Evolutionary conservation across 2,113 vertebrate genomes (phyloP).

Genomic region (Scatophagus argus): DNA sequence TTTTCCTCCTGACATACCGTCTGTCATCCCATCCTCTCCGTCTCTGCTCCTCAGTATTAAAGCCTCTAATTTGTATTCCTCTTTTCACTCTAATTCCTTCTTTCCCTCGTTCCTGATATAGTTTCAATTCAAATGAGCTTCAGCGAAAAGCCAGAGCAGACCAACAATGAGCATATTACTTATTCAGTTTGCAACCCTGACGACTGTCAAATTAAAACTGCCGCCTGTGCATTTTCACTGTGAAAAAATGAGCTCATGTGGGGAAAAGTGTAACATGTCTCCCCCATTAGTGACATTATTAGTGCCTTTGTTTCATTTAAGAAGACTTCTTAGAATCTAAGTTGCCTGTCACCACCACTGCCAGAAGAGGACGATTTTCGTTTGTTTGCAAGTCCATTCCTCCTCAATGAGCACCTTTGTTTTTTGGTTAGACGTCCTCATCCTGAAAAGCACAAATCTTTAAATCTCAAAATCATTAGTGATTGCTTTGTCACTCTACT

Average conservation of each 20-base stretch:
- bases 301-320: conserved; percentile 2
- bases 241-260: neutral
- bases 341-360: neutral
- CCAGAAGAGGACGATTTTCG: neutral
- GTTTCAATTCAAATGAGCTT: conserved; percentile 22
- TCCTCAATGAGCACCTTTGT: neutral
- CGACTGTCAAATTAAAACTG: neutral
- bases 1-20: conserved; percentile 22
- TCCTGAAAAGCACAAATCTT: neutral
- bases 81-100: neutral
- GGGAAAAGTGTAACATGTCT: neutral
- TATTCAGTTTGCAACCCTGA: conserved; percentile 14
- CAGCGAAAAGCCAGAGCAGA: neutral
- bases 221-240: neutral
- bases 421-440: neutral
- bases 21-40: conserved; percentile 19
- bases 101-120: neutral
- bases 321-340: neutral
- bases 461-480: neutral
- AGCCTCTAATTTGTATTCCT: neutral
- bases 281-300: neutral
- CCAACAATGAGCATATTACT: neutral
- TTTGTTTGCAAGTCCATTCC: neutral
- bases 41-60: neutral
- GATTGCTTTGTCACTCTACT: neutral